These are phyloP conservation scores for Myathropa florea DNA, from an alignment of 2,888 invertebrate species.

Conservation along the genomic window DNA sequence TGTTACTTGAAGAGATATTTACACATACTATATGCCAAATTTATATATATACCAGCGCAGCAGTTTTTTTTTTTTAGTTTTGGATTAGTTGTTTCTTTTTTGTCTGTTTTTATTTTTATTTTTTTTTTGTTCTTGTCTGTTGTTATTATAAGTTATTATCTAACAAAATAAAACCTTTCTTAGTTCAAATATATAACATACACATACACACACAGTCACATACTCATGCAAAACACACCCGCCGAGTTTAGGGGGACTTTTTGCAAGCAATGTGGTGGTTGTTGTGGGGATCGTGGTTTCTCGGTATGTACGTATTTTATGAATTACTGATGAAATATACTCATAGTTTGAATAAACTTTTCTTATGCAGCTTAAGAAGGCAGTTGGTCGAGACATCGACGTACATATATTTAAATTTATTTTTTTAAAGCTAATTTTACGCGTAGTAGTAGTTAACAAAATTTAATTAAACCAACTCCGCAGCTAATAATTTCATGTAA, in stretches of 20 bases:
- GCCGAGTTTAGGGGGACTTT: not conserved
- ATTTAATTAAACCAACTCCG: too few relatives aligned
- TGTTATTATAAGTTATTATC: slow-evolving; percentile 18
- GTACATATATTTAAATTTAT: too few relatives aligned
- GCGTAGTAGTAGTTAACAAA: too few relatives aligned
- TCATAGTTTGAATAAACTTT: too few relatives aligned
- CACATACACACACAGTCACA: slow-evolving; percentile 33
- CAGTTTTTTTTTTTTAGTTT: slow-evolving; percentile 32
- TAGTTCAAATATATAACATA: slow-evolving; percentile 64
- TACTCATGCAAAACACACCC: not conserved
- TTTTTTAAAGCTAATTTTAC: too few relatives aligned
- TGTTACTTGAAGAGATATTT: slow-evolving; percentile 53
- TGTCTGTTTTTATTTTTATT: slow-evolving; percentile 4
- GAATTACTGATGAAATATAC: too few relatives aligned
- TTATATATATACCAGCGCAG: slow-evolving; percentile 34
- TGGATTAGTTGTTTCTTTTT: slow-evolving; percentile 9
- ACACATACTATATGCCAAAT: slow-evolving; percentile 56
- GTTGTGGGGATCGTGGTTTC: not conserved
- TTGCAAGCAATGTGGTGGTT: not conserved
- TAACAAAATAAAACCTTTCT: slow-evolving; percentile 58
- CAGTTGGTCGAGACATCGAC: too few relatives aligned
- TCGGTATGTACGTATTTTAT: too few relatives aligned
- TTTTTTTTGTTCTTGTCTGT: slow-evolving; percentile 32
- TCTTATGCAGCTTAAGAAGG: too few relatives aligned
- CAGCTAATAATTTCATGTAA: too few relatives aligned